These are phyloP conservation scores for Platycheirus rosarum DNA, from an alignment of 2,888 invertebrate genomes.

Conservation along the genomic window DNA sequence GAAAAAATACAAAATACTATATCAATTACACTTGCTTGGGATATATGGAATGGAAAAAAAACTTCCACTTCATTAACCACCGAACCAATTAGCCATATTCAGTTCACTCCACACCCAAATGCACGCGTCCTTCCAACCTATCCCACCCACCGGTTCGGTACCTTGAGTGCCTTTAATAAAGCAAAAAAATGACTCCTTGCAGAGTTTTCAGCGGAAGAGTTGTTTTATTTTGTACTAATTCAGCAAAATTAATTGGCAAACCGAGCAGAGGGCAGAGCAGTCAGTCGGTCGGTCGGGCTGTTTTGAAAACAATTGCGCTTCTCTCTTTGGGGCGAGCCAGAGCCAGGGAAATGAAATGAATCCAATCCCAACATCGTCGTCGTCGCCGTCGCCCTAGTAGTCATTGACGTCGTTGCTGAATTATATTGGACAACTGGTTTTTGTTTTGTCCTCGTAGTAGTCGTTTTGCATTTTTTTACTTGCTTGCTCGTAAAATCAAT, in stretches of 20 bases:
- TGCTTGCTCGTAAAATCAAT: constrained; percentile 60
- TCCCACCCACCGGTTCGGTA: constrained; percentile 6
- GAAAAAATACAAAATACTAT: constrained; percentile 28
- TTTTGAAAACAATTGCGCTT: constrained; percentile 55
- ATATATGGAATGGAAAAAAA: constrained; percentile 27
- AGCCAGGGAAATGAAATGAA: neutral
- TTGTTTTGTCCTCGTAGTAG: constrained; percentile 7
- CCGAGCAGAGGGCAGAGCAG: constrained; percentile 42
- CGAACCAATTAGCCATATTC: constrained; percentile 37
- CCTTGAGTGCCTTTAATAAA: neutral
- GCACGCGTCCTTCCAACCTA: neutral
- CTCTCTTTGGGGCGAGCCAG: too few relatives aligned
- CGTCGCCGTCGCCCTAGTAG: constrained; percentile 7
- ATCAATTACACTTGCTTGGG: constrained; percentile 58
- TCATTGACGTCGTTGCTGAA: constrained; percentile 23
- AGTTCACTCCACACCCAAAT: constrained; percentile 24
- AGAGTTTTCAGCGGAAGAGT: constrained; percentile 45
- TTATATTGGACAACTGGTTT: constrained; percentile 67
- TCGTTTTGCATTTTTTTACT: constrained; percentile 16
- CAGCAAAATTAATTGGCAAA: constrained; percentile 68
- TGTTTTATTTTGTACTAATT: constrained; percentile 59
- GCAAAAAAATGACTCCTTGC: neutral
- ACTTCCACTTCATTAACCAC: constrained; percentile 70
- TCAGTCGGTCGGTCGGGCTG: constrained; percentile 19
- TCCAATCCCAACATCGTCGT: constrained; percentile 16